These are phyloP conservation scores for Clanis bilineata DNA, from an alignment of 2,888 invertebrate species.

Conservation along the genomic window DNA sequence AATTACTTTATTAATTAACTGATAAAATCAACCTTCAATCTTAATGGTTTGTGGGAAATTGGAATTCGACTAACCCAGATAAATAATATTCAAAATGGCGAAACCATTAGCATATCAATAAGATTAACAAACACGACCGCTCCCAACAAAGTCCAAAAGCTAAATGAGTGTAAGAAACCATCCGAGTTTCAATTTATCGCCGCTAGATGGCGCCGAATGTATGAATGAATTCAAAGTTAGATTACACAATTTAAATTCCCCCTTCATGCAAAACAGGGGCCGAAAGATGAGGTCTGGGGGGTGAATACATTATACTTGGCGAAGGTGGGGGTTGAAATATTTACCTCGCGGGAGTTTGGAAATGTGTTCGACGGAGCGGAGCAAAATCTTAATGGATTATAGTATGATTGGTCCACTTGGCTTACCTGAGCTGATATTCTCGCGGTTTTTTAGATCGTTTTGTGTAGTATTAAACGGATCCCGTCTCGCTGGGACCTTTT, in stretches of 20 bases:
- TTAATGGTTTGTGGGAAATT: neutral
- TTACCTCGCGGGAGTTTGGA: conserved; percentile 78
- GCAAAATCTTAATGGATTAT: conserved; percentile 81
- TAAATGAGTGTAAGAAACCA: conserved; percentile 72
- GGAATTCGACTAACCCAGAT: conserved; percentile 22
- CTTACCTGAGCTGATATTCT: conserved; percentile 62
- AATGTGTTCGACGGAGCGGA: conserved; percentile 72
- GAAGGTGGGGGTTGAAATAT: conserved; percentile 67
- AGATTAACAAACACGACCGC: conserved; percentile 38
- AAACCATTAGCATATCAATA: conserved; percentile 52
- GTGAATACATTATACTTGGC: conserved; percentile 72
- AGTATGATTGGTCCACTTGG: conserved; percentile 72
- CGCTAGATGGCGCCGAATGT: conserved; percentile 80
- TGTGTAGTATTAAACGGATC: conserved; percentile 55
- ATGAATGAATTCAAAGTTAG: conserved; percentile 83
- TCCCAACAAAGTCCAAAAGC: conserved; percentile 40
- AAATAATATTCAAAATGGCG: conserved; percentile 34
- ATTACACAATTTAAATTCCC: conserved; percentile 83
- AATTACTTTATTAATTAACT: neutral
- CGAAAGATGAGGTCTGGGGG: conserved; percentile 79
- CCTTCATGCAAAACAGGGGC: conserved; percentile 81
- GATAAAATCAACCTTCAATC: neutral
- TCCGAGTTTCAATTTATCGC: conserved; percentile 79
- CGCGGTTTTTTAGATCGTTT: conserved; percentile 55
- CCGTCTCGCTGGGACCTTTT: conserved; percentile 39